These are phyloP conservation scores for Aspidoscelis tigris DNA, from an alignment of 2,113 vertebrate species.

Conservation along the genomic window DNA sequence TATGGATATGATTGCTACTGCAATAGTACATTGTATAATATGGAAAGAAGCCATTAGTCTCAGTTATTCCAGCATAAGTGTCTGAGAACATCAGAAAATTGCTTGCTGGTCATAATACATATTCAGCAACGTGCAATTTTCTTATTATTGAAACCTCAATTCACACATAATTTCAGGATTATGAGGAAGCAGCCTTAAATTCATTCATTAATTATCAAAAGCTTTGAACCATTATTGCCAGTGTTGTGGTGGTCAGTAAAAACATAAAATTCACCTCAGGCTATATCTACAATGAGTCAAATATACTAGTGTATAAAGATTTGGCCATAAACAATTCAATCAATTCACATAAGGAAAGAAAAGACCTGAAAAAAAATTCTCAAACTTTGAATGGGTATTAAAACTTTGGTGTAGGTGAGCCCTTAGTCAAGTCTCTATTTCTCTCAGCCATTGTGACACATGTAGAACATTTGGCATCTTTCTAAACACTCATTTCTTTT, in stretches of 20 bases:
- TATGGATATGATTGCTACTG: background rate
- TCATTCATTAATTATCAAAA: background rate
- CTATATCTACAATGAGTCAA: background rate
- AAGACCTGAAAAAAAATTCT: no score
- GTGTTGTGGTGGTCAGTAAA: no score
- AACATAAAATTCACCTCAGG: no score
- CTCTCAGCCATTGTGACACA: background rate
- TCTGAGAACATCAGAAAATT: constrained; percentile 6
- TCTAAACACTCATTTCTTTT: background rate
- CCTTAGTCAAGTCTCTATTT: no score
- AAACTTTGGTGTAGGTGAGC: no score
- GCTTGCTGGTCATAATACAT: background rate
- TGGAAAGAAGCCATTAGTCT: constrained; percentile 5
- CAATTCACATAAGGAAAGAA: background rate
- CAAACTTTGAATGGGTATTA: no score
- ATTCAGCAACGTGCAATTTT: constrained; percentile 13
- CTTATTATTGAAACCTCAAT: background rate
- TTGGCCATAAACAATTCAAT: background rate
- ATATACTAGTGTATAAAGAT: no score
- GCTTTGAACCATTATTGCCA: background rate
- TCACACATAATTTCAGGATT: background rate
- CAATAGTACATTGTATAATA: background rate
- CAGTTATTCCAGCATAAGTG: constrained; percentile 9
- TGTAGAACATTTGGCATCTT: background rate
- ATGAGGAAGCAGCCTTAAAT: background rate